phyloP scores from a whole-genome alignment of 2,113 vertebrate genomes.

The Siniperca knerii region DNA sequence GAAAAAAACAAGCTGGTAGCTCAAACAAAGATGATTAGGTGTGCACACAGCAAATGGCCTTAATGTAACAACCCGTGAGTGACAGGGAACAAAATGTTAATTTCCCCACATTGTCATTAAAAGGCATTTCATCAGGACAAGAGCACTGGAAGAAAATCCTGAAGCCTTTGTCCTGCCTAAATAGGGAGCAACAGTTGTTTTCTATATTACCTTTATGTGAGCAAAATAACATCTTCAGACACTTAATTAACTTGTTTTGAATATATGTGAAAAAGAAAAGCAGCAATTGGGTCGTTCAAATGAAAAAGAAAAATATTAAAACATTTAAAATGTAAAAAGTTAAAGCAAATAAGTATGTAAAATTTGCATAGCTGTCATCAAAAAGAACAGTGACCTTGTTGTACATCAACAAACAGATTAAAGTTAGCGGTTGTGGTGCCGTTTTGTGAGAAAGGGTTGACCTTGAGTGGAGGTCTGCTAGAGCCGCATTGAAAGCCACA shows the following conservation, averaged over 20 bases:
- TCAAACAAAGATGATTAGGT: slow-evolving; percentile 40
- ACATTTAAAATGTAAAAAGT: background rate
- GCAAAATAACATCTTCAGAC: slow-evolving; percentile 13
- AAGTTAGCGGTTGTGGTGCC: background rate
- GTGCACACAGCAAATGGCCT: slow-evolving; percentile 41
- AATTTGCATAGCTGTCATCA: background rate
- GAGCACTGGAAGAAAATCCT: slow-evolving; percentile 36
- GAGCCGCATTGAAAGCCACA: slow-evolving; percentile 16
- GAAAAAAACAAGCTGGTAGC: background rate
- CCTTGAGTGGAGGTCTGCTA: slow-evolving; percentile 17
- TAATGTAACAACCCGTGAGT: slow-evolving; percentile 33
- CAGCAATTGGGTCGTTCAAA: background rate
- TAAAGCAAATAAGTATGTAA: background rate
- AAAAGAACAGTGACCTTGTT: slow-evolving; percentile 4
- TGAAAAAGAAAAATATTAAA: background rate
- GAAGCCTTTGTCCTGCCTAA: slow-evolving; percentile 44
- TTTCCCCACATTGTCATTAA: slow-evolving; percentile 58
- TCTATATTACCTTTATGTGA: slow-evolving; percentile 5
- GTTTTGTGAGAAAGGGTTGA: slow-evolving; percentile 32
- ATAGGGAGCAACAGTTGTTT: slow-evolving; percentile 25
- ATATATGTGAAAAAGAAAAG: background rate
- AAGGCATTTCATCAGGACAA: slow-evolving; percentile 44
- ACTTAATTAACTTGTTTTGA: slow-evolving; percentile 8
- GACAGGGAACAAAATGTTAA: slow-evolving; percentile 42
- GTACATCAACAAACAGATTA: background rate